Evolutionary conservation across 2,113 vertebrate genomes (phyloP).

Genomic region (Crypturellus undulatus): DNA sequence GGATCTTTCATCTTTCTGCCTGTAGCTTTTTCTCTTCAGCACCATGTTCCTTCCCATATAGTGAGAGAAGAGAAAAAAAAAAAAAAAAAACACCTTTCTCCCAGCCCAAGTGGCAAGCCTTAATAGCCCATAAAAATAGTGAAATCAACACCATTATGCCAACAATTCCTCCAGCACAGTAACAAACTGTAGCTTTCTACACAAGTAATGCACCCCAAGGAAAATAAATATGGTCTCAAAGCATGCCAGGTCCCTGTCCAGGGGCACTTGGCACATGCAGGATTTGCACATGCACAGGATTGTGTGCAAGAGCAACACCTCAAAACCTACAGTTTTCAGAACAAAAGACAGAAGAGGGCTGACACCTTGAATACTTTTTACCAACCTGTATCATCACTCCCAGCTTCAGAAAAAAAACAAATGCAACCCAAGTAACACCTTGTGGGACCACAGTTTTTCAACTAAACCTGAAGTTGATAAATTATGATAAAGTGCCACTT

Average conservation of each 20-base stretch:
- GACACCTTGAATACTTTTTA: neutral
- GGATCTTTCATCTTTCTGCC: neutral
- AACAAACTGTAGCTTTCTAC: too few species aligned
- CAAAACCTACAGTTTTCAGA: neutral
- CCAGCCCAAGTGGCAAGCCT: neutral
- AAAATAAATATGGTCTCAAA: too few species aligned
- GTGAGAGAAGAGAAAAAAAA: too few species aligned
- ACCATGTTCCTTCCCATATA: neutral
- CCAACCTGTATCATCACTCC: neutral
- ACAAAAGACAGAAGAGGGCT: neutral
- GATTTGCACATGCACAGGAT: accelerated
- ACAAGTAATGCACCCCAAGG: accelerated
- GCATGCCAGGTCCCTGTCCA: neutral
- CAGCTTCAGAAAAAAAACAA: neutral
- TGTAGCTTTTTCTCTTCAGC: neutral
- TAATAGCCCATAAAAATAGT: accelerated
- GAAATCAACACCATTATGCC: neutral
- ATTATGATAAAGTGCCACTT: accelerated
- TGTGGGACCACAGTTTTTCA: neutral
- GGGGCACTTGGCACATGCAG: neutral
- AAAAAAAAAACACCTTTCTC: neutral
- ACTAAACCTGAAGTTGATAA: neutral
- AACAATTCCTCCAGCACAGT: neutral
- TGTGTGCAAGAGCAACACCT: accelerated
- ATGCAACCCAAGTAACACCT: neutral